Conservation (phyloP, 2,113 vertebrate genomes). For the Amblyopsis rosae region DNA sequence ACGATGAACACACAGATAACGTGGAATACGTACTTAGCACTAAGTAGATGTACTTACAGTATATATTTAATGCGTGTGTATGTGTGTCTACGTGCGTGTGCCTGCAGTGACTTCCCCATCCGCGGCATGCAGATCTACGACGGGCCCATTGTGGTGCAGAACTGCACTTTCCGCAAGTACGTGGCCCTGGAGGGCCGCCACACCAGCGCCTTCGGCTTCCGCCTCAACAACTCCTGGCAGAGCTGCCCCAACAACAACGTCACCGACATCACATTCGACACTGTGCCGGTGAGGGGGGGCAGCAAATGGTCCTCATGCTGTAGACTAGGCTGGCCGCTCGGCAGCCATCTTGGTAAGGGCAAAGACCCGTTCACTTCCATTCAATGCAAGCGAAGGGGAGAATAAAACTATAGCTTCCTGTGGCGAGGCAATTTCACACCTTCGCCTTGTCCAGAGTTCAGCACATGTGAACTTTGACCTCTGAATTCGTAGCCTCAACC, state of each 20-base stretch:
- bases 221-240: constrained; percentile 98
- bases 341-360: too few species aligned
- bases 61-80: not conserved
- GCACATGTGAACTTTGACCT: too few species aligned
- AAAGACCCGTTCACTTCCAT: too few species aligned
- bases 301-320: not conserved
- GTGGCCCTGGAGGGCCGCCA: constrained; percentile 87
- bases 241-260: constrained; percentile 97
- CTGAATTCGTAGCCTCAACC: too few species aligned
- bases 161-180: constrained; percentile 95
- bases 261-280: constrained; percentile 83
- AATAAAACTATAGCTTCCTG: too few species aligned
- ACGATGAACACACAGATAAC: too few species aligned
- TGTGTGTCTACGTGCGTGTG: constrained; percentile 3
- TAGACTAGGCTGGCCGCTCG: too few species aligned
- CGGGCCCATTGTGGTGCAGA: constrained; percentile 90
- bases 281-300: constrained; percentile 86
- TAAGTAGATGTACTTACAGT: not conserved
- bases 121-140: constrained; percentile 96
- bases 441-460: too few species aligned
- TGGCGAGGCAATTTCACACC: too few species aligned
- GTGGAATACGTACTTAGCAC: too few species aligned
- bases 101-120: constrained; percentile 88
- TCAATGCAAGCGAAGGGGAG: too few species aligned
- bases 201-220: constrained; percentile 94